Evolutionary conservation across 2,888 invertebrate genomes (phyloP).

Genomic region (Eristalis intricaria): DNA sequence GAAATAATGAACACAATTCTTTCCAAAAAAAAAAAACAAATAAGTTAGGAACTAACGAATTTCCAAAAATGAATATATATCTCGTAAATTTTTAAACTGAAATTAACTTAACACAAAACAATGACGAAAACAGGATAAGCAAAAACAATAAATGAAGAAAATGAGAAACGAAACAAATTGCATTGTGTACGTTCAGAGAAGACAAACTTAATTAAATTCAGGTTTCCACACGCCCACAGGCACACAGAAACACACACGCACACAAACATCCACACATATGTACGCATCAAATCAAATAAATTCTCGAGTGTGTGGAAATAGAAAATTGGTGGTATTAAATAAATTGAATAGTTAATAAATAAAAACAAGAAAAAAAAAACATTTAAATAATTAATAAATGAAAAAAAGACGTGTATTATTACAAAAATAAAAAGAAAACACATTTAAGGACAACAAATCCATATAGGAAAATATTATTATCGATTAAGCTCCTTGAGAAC

Average conservation of each 20-base stretch:
- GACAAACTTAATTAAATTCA: slow-evolving; percentile 70
- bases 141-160: slow-evolving; percentile 52
- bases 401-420: slow-evolving; percentile 12
- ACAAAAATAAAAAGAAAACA: slow-evolving; percentile 24
- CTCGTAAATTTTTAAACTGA: slow-evolving; percentile 45
- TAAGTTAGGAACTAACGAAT: slow-evolving; percentile 68
- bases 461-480: slow-evolving; percentile 70
- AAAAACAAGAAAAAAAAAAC: slow-evolving; percentile 30
- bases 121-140: slow-evolving; percentile 65
- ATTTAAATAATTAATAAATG: slow-evolving; percentile 29
- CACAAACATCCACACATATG: not conserved
- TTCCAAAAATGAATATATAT: slow-evolving; percentile 49
- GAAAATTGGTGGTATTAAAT: slow-evolving; percentile 71
- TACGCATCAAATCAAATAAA: not conserved
- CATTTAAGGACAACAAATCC: slow-evolving; percentile 56
- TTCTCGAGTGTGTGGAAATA: slow-evolving; percentile 66
- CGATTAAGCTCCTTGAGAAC: slow-evolving; percentile 63
- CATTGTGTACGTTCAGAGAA: slow-evolving; percentile 53
- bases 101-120: slow-evolving; percentile 22
- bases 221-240: slow-evolving; percentile 62
- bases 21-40: slow-evolving; percentile 44
- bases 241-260: not conserved
- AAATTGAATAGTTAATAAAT: slow-evolving; percentile 70
- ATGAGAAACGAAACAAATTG: slow-evolving; percentile 35
- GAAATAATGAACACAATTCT: slow-evolving; percentile 15